Evolutionary conservation across 1,140 invertebrate genomes (phyloP).

Genomic region (Leptopilina boulardi): DNA sequence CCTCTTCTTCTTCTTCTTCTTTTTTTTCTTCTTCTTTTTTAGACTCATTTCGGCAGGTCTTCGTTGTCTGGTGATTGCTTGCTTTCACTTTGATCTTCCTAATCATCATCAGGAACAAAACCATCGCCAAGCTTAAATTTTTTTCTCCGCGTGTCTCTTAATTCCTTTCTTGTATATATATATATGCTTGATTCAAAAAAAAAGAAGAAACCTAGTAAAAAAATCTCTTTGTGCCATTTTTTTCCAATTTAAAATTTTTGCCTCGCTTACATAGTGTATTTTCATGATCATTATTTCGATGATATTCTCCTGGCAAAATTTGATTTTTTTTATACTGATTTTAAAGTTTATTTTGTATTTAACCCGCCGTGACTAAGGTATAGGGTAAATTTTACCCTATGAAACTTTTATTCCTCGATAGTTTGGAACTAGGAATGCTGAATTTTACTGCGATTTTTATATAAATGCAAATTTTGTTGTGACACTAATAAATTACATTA

Average conservation of each 20-base stretch:
- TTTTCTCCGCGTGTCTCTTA: slow-evolving; percentile 50
- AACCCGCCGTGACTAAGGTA: no score
- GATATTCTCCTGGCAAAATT: neutral
- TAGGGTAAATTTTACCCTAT: no score
- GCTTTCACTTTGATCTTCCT: slow-evolving; percentile 67
- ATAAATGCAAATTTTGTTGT: no score
- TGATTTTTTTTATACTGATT: slow-evolving; percentile 31
- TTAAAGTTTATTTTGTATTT: no score
- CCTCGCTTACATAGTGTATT: neutral
- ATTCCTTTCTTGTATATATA: slow-evolving; percentile 43
- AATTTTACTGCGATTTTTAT: no score
- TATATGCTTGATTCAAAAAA: slow-evolving; percentile 4
- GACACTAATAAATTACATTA: no score
- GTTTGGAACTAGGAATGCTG: no score
- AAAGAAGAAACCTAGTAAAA: neutral
- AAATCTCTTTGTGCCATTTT: neutral
- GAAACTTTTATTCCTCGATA: no score
- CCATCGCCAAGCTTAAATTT: slow-evolving; percentile 56
- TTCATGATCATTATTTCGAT: slow-evolving; percentile 13
- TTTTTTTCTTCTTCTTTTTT: no score
- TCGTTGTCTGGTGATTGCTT: slow-evolving; percentile 69
- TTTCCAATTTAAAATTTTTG: slow-evolving; percentile 13
- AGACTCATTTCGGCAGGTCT: slow-evolving; percentile 46
- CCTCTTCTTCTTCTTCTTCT: no score
- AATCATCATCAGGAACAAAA: slow-evolving; percentile 63